Conservation (phyloP, 92 coral and sea anemone genomes). For the Epizoanthus rinbou region DNA sequence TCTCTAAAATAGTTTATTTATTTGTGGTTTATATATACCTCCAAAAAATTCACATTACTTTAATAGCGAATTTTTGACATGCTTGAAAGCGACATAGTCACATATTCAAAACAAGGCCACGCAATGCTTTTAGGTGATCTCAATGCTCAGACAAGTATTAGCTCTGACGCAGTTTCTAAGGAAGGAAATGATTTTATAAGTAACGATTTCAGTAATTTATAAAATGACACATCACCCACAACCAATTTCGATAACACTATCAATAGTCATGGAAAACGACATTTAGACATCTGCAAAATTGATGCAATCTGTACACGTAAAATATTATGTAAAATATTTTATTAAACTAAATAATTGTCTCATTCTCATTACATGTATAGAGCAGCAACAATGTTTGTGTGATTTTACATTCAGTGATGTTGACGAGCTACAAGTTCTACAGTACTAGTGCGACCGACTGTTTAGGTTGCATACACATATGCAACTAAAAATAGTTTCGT, state of each 20-base stretch:
- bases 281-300: conserved; percentile 2
- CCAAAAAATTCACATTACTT: conserved; percentile 58
- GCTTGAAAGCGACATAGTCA: conserved; percentile 43
- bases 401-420: too few relatives aligned
- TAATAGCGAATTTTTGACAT: conserved; percentile 44
- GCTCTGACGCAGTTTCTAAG: conserved; percentile 38
- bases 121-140: conserved; percentile 54
- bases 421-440: too few relatives aligned
- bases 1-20: conserved; percentile 31
- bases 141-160: conserved; percentile 48
- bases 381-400: too few relatives aligned
- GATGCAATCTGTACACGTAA: too few relatives aligned
- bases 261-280: conserved; percentile 46
- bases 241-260: conserved; percentile 42
- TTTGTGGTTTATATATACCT: conserved; percentile 57
- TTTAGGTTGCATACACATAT: too few relatives aligned
- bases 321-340: too few relatives aligned
- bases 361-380: too few relatives aligned
- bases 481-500: too few relatives aligned
- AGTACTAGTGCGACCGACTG: too few relatives aligned
- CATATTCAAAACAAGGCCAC: conserved; percentile 42
- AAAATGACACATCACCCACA: conserved; percentile 22
- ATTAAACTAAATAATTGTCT: too few relatives aligned
- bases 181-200: conserved; percentile 42
- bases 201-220: conserved; percentile 40